Conservation (phyloP, 2,113 vertebrate species). For the Aramus guarauna region DNA sequence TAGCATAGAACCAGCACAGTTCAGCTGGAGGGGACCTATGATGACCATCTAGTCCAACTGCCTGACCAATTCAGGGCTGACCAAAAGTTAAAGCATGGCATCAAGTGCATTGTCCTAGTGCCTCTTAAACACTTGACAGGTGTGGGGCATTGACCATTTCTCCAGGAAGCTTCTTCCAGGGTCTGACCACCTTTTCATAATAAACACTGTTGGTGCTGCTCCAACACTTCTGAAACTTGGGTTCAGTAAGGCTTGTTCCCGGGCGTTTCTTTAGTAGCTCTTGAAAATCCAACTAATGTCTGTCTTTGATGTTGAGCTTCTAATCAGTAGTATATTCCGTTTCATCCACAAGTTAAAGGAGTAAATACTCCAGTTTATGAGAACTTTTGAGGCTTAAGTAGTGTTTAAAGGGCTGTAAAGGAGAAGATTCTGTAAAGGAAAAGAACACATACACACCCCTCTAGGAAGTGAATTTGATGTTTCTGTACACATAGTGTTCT, state of each 20-base stretch:
- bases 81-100: not conserved
- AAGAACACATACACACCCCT: not conserved
- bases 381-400: not conserved
- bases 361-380: not conserved
- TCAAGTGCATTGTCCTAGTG: not conserved
- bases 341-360: not conserved
- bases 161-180: not conserved
- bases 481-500: not conserved
- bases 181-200: not conserved
- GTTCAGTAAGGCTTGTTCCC: not conserved
- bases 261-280: not conserved
- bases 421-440: not conserved
- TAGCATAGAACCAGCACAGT: not conserved
- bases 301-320: not conserved
- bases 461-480: not conserved
- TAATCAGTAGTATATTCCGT: not conserved
- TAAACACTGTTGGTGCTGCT: not conserved
- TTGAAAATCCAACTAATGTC: not conserved
- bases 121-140: not conserved
- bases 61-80: not conserved
- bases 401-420: not conserved
- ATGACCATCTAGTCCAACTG: not conserved
- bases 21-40: not conserved
- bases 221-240: rapidly evolving
- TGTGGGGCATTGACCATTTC: not conserved